phyloP scores from a whole-genome alignment of 2,113 vertebrate species.

The Ibidorhyncha struthersii region DNA sequence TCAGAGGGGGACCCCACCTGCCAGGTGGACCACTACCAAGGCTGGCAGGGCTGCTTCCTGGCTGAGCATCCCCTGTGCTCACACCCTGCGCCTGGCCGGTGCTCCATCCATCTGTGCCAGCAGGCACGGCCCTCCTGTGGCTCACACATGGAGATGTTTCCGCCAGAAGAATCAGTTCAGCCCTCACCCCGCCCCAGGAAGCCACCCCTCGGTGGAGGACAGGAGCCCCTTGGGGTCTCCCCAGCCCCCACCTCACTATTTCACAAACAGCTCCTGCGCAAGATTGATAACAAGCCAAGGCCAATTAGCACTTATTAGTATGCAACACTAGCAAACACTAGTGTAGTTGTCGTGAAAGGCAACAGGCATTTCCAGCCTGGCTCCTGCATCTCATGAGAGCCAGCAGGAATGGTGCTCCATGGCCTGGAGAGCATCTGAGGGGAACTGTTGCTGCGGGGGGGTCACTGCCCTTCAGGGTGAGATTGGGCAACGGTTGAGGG shows the following conservation, averaged over 20 bases:
- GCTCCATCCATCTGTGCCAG: not conserved
- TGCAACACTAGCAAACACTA: slow-evolving; percentile 65
- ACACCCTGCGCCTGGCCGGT: too few relatives aligned
- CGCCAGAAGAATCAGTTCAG: not conserved
- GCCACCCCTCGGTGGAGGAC: fast-evolving
- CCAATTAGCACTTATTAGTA: slow-evolving; percentile 68
- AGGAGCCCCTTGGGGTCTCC: not conserved
- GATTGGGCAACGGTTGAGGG: fast-evolving
- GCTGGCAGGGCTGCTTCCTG: not conserved
- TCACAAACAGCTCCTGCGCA: not conserved
- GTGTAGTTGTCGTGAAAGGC: not conserved
- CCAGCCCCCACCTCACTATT: not conserved
- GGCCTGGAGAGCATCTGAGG: not conserved
- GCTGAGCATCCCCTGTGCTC: too few relatives aligned
- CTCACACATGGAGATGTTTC: not conserved
- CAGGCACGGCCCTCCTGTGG: not conserved
- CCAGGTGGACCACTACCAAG: not conserved
- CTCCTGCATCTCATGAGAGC: slow-evolving; percentile 35
- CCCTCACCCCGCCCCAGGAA: not conserved
- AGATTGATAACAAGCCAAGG: slow-evolving; percentile 18
- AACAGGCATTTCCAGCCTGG: slow-evolving; percentile 53
- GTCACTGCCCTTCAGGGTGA: not conserved
- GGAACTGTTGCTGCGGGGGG: fast-evolving
- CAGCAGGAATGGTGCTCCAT: not conserved
- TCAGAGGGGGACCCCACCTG: not conserved